Percentiles rank a stretch among this genome's conserved stretches.
Evolutionary conservation across 2,113 vertebrate species (phyloP).

Genomic region (Pitta sordida): DNA sequence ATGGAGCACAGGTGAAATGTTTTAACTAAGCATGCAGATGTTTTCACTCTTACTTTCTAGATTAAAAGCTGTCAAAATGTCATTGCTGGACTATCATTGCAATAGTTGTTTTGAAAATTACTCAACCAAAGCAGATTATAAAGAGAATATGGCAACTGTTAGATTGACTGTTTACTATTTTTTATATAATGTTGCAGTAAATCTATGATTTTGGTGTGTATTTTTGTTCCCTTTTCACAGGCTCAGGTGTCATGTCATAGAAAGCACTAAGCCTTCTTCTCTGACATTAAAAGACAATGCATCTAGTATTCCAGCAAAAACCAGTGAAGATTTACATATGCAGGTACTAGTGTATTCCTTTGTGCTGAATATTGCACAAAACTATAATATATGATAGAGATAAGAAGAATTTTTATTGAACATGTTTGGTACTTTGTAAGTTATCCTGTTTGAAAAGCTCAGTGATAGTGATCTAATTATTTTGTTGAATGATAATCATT

Average conservation of each 20-base stretch:
- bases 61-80: neutral
- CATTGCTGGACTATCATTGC: neutral
- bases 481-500: neutral
- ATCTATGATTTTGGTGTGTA: neutral
- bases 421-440: neutral
- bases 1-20: constrained; percentile 89
- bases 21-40: neutral
- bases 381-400: neutral
- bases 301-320: constrained; percentile 64
- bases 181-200: neutral
- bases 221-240: constrained; percentile 60
- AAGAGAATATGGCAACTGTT: neutral
- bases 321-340: constrained; percentile 80
- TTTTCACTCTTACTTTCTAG: neutral
- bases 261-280: constrained; percentile 77
- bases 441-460: neutral
- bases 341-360: constrained; percentile 69
- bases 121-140: neutral
- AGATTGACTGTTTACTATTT: neutral
- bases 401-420: neutral
- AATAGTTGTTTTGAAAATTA: neutral
- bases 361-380: neutral
- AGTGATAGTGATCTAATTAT: neutral
- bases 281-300: constrained; percentile 70
- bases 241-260: constrained; percentile 87